Conservation (phyloP, 2,888 invertebrate genomes). For the Abrostola triplasia region DNA sequence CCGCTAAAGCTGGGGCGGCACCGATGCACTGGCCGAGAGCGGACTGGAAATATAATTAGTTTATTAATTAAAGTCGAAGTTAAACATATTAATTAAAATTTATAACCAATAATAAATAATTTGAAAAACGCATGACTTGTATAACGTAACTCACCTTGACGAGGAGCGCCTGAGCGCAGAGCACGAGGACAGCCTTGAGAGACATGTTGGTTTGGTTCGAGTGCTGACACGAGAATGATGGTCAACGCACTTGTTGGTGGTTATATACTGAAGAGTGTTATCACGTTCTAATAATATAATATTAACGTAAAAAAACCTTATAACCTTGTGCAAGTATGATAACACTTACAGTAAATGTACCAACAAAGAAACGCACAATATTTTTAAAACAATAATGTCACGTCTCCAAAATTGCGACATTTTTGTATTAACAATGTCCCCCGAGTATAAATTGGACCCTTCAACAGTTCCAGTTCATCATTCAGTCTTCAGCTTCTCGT, state of each 20-base stretch:
- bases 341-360: background rate
- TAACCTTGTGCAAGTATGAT: constrained; percentile 2
- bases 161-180: constrained; percentile 47
- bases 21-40: constrained; percentile 37
- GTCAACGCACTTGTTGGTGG: constrained; percentile 2
- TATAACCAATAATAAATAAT: too few relatives aligned
- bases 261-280: constrained; percentile 7
- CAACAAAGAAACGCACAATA: background rate
- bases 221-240: constrained; percentile 24
- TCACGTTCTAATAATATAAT: background rate
- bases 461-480: background rate
- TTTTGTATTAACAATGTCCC: background rate
- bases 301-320: background rate
- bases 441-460: constrained; percentile 8
- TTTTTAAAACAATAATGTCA: too few relatives aligned
- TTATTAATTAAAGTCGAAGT: background rate
- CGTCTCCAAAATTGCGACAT: background rate
- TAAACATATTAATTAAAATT: too few relatives aligned
- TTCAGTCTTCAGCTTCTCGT: constrained; percentile 21
- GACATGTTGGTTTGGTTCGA: constrained; percentile 53
- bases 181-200: constrained; percentile 55
- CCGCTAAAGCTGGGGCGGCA: constrained; percentile 14
- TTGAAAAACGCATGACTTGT: background rate
- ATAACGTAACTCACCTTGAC: background rate
- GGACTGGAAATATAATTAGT: constrained; percentile 7